Percentiles rank a stretch among this genome's conserved stretches.
Conservation (phyloP, 2,888 invertebrate genomes). For the Pseudolycoriella hygida region DNA sequence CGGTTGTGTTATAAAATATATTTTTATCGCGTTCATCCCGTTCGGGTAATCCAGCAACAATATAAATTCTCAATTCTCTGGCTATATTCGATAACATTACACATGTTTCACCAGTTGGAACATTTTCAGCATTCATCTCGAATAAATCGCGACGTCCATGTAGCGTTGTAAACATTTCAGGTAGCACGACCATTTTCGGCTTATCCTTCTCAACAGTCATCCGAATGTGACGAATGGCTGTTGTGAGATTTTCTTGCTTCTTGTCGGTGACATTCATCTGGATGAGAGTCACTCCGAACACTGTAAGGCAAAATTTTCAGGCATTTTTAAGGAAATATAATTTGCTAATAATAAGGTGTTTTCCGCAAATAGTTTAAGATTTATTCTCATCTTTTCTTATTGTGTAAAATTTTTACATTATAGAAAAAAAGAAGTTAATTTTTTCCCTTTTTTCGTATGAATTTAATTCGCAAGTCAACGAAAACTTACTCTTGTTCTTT, state of each 20-base stretch:
- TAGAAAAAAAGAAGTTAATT: no score
- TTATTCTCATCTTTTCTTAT: no score
- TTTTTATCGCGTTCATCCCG: slow-evolving; percentile 29
- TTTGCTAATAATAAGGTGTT: no score
- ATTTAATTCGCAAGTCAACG: no score
- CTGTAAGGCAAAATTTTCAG: no score
- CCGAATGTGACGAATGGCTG: slow-evolving; percentile 47
- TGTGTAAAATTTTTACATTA: no score
- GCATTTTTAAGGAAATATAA: no score
- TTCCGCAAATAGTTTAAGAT: no score
- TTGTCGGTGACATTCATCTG: slow-evolving; percentile 56
- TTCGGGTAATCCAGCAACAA: slow-evolving; percentile 88
- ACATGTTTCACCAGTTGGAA: slow-evolving; percentile 67
- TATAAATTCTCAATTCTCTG: slow-evolving; percentile 51
- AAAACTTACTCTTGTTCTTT: no score
- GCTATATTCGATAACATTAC: slow-evolving; percentile 54
- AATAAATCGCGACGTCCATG: slow-evolving; percentile 63
- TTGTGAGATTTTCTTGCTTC: slow-evolving; percentile 51
- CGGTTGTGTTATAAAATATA: slow-evolving; percentile 70
- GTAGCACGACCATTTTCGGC: slow-evolving; percentile 45
- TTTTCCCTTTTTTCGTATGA: no score
- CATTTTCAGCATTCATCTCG: slow-evolving; percentile 65
- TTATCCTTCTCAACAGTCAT: slow-evolving; percentile 40
- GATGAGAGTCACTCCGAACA: slow-evolving; percentile 52
- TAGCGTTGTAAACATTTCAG: slow-evolving; percentile 90